phyloP scores from a whole-genome alignment of 2,888 invertebrate species.

The Diaphora mendica region DNA sequence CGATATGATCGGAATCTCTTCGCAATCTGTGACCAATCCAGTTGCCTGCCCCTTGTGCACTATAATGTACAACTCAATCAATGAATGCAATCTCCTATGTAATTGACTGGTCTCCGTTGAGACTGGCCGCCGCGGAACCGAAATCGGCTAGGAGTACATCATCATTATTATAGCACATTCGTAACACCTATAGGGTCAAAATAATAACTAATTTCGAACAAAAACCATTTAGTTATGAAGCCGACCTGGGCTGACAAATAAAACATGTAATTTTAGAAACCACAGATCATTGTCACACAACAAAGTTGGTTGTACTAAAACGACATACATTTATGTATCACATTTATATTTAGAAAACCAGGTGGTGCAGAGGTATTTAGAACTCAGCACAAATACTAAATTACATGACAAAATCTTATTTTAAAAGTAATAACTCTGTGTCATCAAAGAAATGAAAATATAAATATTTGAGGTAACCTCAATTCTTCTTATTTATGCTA shows the following conservation, averaged over 20 bases:
- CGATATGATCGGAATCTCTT: too few relatives aligned
- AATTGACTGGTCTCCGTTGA: too few relatives aligned
- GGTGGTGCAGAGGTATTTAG: constrained; percentile 6
- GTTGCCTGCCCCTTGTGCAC: too few relatives aligned
- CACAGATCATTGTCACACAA: not conserved
- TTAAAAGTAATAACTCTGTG: not conserved
- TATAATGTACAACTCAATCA: too few relatives aligned
- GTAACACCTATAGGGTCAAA: too few relatives aligned
- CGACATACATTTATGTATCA: constrained; percentile 1
- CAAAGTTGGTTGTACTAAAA: constrained; percentile 10
- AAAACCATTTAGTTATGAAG: not conserved
- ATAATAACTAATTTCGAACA: not conserved
- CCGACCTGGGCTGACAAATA: too few relatives aligned
- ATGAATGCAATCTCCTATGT: too few relatives aligned
- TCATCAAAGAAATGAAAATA: not conserved
- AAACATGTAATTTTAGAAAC: not conserved
- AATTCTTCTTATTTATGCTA: not conserved
- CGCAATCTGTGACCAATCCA: too few relatives aligned
- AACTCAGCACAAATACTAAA: not conserved
- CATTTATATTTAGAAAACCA: constrained; percentile 9
- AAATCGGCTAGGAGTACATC: too few relatives aligned
- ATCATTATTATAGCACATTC: too few relatives aligned
- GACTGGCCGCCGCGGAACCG: too few relatives aligned
- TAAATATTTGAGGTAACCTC: not conserved
- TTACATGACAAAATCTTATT: not conserved